phyloP scores from a whole-genome alignment of 2,113 vertebrate genomes.

The Phalacrocorax aristotelis region DNA sequence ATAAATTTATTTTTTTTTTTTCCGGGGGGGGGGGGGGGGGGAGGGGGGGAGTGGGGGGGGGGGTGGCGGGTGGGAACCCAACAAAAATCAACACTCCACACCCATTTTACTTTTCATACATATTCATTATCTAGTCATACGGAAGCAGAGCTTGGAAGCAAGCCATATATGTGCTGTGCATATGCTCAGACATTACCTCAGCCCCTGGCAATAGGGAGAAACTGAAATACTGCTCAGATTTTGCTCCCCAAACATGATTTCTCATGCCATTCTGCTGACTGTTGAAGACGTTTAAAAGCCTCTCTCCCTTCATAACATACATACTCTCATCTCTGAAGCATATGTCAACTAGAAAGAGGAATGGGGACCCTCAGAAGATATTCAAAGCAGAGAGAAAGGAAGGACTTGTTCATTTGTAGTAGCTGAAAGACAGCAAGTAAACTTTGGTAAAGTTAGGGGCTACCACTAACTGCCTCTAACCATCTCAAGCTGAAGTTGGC shows the following conservation, averaged over 20 bases:
- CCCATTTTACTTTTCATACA: not conserved
- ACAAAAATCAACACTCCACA: not conserved
- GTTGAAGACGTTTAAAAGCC: not conserved
- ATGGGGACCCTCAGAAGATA: not conserved
- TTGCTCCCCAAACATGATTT: not conserved
- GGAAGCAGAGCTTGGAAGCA: not conserved
- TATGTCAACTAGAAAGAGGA: not conserved
- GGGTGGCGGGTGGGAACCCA: too few species aligned
- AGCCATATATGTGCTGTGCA: not conserved
- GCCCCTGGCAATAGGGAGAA: not conserved
- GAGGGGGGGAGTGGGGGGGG: too few species aligned
- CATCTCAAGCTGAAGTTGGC: not conserved
- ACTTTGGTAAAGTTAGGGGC: not conserved
- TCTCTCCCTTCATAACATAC: not conserved
- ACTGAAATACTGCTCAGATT: slow-evolving; percentile 11
- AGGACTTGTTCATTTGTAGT: not conserved
- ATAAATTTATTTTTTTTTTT: not conserved
- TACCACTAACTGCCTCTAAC: not conserved
- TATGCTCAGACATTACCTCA: not conserved
- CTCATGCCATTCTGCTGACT: not conserved
- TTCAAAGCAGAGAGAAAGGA: not conserved
- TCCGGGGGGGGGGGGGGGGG: too few species aligned
- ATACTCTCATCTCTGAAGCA: not conserved
- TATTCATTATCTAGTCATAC: not conserved
- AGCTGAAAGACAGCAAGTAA: not conserved